Percentiles rank a stretch among this genome's conserved stretches.
Evolutionary conservation across 2,797 vertebrate species (phyloP).

Genomic region (Taeniopygia guttata): DNA sequence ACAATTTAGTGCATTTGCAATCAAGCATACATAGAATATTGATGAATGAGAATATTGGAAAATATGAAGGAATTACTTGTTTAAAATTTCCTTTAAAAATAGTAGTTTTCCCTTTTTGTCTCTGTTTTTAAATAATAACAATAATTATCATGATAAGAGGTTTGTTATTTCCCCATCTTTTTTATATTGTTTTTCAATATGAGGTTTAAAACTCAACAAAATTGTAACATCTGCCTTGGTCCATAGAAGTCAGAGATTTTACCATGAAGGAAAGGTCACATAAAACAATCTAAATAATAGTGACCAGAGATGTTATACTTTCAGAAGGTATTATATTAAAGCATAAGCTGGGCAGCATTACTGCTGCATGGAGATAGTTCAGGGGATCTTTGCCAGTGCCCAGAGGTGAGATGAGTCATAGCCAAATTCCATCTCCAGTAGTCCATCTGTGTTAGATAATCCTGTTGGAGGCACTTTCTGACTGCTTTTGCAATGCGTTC

Average conservation of each 20-base stretch:
- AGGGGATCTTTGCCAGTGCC: background rate
- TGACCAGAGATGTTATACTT: background rate
- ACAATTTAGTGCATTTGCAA: background rate
- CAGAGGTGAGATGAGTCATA: background rate
- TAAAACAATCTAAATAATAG: background rate
- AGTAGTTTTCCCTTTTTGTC: rapidly evolving
- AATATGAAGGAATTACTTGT: background rate
- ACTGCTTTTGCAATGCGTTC: background rate
- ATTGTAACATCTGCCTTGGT: background rate
- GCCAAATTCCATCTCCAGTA: background rate
- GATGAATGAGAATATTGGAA: background rate
- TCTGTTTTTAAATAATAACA: background rate
- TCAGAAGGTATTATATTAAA: background rate
- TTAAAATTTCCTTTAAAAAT: background rate
- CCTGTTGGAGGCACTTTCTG: background rate
- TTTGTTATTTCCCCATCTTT: background rate
- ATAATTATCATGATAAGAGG: background rate
- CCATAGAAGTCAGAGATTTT: background rate
- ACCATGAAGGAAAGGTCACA: background rate
- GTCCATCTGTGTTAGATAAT: background rate
- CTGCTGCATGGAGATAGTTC: background rate
- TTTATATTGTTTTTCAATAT: background rate
- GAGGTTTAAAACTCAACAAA: background rate
- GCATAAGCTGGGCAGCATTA: background rate
- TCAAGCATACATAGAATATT: background rate